Conservation (phyloP, 2,113 vertebrate genomes). For the Syngnathus floridae region DNA sequence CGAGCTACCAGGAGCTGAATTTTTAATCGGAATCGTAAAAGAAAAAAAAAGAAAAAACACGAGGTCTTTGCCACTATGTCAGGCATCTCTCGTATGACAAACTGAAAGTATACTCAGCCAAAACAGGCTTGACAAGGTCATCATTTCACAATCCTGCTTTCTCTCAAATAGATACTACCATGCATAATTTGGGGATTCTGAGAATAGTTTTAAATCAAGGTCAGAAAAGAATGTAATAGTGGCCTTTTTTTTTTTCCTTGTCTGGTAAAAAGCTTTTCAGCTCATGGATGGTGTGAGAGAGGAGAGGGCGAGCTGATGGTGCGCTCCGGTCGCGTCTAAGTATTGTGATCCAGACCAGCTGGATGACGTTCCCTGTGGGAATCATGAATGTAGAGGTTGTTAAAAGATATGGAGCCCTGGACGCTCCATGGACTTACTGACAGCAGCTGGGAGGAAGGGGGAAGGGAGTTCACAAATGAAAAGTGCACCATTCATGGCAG, state of each 20-base stretch:
- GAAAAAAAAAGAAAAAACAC: slow-evolving; percentile 1
- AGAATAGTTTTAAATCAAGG: slow-evolving; percentile 5
- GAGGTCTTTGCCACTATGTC: slow-evolving; percentile 25
- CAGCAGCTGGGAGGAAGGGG: slow-evolving; percentile 76
- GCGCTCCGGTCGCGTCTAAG: slow-evolving; percentile 56
- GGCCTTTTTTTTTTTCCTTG: neutral
- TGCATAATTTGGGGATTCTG: slow-evolving; percentile 1
- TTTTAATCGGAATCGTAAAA: slow-evolving; percentile 7
- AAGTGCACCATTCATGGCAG: slow-evolving; percentile 55
- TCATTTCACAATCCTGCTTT: slow-evolving; percentile 30
- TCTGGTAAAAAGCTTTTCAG: slow-evolving; percentile 41
- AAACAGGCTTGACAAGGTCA: slow-evolving; percentile 60
- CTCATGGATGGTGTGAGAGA: slow-evolving; percentile 38
- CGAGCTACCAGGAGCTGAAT: neutral
- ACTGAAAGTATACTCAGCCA: slow-evolving; percentile 49
- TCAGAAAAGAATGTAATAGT: neutral
- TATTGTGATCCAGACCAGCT: slow-evolving; percentile 74
- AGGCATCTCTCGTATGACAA: slow-evolving; percentile 39
- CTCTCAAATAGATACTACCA: neutral
- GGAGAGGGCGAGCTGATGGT: slow-evolving; percentile 51
- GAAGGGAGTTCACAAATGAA: slow-evolving; percentile 40
- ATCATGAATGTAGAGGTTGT: slow-evolving; percentile 78
- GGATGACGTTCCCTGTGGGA: slow-evolving; percentile 75
- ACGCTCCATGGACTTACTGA: slow-evolving; percentile 75
- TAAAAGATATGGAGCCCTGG: slow-evolving; percentile 76